Base-by-base conservation (phyloP, 2,888 invertebrate genomes). In the Chloroclystis v-ata region DNA sequence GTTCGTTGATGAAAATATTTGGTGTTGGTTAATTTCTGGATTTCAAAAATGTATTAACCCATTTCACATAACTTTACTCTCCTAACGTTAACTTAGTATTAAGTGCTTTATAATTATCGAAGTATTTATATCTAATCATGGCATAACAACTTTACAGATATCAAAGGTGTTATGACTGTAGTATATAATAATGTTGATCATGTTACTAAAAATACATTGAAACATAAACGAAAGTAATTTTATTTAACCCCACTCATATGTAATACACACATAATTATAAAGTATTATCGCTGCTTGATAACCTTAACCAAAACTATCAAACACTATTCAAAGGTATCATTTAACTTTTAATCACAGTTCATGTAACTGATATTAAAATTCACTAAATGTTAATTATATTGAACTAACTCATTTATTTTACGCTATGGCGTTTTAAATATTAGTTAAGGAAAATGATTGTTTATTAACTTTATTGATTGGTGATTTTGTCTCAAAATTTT, bases 181-280 rank as follows among this genome's bases (percentile, higher is more conserved):
- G n/a, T 12, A 24, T 16, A 28, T 40, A 8, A 14, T 11, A 9
- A 20, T 26, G 29, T 26, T 6, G 1, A 35, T 41, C 9, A 8
- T 13, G 13, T 32, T 43, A 32, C 2, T 28, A 12, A 37, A 40
- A 47, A 47, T 47, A 47, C 38, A 47, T 9, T 29, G 12, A 39
- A n/a, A 14, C 35, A 39, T 35, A 25, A 42, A 37, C 32, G 8
- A 28, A 47, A 7, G 47, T 43, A 46, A 43, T 54, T 49, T 54
- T 48, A 48, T 50, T 54, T 28, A 43, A 48, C 45, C 51, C 43
- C 32, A 35, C 20, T 10, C 16, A 2, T 33, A 33, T 14, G 32
- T 14, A n/a, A 13, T 13, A 3, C 13, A 1, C 12, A 13, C 30
- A 8, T 12, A 30, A n/a, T 14, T 12, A 32, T 28, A 11, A 14